A percentile compares a stretch with the other conserved stretches of the same genome.
These are phyloP conservation scores for Andinoacara biseriatus DNA, from an alignment of 2,113 vertebrate genomes.

Conservation along the genomic window DNA sequence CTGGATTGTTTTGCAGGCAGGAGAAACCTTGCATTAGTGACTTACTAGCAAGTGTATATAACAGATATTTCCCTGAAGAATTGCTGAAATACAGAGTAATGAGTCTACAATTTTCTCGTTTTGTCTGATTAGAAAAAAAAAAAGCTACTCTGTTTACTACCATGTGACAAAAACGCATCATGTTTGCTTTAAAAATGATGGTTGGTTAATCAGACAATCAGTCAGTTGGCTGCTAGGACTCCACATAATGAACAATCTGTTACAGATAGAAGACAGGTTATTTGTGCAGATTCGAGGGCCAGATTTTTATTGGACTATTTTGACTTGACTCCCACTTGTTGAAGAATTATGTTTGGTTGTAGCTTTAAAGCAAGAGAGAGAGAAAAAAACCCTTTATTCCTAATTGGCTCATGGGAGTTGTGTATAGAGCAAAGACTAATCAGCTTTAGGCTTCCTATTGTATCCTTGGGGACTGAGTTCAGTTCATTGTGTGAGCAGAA, in stretches of 20 bases:
- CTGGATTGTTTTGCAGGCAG: neutral
- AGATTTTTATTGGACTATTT: neutral
- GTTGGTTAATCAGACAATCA: too few species aligned
- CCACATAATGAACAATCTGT: neutral
- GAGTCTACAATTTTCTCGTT: neutral
- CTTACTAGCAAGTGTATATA: neutral
- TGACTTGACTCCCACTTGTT: neutral
- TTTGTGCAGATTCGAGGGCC: neutral
- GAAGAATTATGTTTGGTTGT: neutral
- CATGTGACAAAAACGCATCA: neutral
- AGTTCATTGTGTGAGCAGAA: neutral
- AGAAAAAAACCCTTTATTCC: neutral
- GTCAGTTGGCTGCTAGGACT: neutral
- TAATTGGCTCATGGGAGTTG: constrained; percentile 21
- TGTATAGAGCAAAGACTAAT: constrained; percentile 1
- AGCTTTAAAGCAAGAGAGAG: neutral
- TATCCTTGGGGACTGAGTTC: neutral
- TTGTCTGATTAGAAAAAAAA: neutral
- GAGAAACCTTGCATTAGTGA: neutral
- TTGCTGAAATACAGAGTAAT: neutral
- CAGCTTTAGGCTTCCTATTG: constrained; percentile 1
- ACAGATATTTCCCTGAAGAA: neutral
- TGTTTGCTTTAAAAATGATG: neutral
- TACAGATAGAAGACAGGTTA: neutral
- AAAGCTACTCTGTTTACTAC: neutral